Percentiles rank a stretch among this genome's conserved stretches.
Conservation (phyloP, 2,888 invertebrate species). For the Leptura quadrifasciata region DNA sequence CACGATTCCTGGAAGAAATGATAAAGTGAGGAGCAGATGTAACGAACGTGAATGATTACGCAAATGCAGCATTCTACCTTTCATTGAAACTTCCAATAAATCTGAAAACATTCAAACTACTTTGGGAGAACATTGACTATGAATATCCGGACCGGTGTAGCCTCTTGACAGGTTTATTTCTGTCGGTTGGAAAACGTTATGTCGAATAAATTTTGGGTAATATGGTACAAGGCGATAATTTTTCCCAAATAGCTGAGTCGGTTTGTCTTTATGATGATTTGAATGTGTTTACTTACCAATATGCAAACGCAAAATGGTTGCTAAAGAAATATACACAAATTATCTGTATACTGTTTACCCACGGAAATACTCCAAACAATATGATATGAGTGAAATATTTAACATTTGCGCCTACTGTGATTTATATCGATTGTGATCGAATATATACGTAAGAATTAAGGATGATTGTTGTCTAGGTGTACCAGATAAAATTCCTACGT, state of each 20-base stretch:
- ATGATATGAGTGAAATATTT: too few species aligned
- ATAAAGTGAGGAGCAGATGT: slow-evolving; percentile 55
- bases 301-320: neutral
- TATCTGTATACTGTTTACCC: too few species aligned
- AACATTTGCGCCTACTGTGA: too few species aligned
- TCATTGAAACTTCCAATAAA: neutral
- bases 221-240: slow-evolving; percentile 24
- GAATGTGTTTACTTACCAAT: neutral
- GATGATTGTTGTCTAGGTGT: too few species aligned
- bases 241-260: neutral
- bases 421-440: too few species aligned
- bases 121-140: neutral
- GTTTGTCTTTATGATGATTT: neutral
- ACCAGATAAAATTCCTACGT: too few species aligned
- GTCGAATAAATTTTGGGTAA: neutral
- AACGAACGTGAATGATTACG: neutral
- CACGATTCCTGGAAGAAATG: slow-evolving; percentile 54
- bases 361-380: too few species aligned
- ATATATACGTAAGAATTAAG: too few species aligned
- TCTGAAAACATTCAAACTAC: neutral
- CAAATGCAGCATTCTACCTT: neutral
- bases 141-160: neutral
- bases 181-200: neutral
- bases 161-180: neutral
- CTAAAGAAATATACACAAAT: slow-evolving; percentile 22